Percentiles rank a stretch among this genome's conserved stretches.
phyloP scores from a whole-genome alignment of 2,113 vertebrate genomes.

The Leucopsar rothschildi region DNA sequence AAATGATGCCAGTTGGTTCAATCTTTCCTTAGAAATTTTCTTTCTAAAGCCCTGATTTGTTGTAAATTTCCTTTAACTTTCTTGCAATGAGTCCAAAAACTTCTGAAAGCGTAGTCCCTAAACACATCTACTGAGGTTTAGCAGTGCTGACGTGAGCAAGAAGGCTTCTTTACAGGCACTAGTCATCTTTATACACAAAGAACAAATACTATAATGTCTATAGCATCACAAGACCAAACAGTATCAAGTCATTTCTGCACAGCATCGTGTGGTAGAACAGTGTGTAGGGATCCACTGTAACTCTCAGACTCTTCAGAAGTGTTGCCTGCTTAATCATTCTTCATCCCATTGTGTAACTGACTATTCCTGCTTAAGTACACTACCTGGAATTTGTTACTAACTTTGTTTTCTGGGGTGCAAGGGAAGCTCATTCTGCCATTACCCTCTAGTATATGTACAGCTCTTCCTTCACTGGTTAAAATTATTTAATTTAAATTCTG shows the following conservation, averaged over 20 bases:
- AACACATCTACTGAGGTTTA: neutral
- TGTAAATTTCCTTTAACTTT: neutral
- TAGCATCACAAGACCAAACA: neutral
- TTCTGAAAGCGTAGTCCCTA: neutral
- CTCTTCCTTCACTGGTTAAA: neutral
- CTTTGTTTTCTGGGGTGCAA: neutral
- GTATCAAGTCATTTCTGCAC: neutral
- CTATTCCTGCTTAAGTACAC: neutral
- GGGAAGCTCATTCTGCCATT: neutral
- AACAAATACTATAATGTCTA: neutral
- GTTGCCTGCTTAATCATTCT: neutral
- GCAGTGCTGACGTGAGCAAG: neutral
- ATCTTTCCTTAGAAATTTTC: neutral
- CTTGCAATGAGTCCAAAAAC: neutral
- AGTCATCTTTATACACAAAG: neutral
- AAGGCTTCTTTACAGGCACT: neutral
- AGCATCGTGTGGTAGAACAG: fast-evolving
- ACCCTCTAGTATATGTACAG: neutral
- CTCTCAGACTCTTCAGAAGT: neutral
- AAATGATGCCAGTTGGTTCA: neutral
- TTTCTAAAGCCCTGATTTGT: neutral
- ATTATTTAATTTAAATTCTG: neutral
- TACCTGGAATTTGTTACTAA: neutral
- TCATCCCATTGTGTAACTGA: conserved; percentile 5
- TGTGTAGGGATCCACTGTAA: neutral